Evolutionary conservation across 2,797 vertebrate genomes (phyloP), one percentile per base, ranked within the genome.

Genomic region (Pseudocheirus occidentalis): DNA sequence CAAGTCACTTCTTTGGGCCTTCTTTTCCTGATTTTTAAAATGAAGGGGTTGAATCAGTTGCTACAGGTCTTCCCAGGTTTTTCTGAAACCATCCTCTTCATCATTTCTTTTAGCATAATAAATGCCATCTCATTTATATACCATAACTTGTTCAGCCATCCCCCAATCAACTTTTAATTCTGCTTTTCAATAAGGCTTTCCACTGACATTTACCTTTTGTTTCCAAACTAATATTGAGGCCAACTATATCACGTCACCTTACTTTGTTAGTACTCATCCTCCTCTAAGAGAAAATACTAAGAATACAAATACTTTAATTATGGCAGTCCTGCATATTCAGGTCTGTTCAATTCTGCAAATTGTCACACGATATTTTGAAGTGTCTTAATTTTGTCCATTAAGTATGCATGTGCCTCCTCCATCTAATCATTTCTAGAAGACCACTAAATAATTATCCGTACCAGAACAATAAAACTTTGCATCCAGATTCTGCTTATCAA

Each of bases 131-230:
- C 55, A 55, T 55, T 55, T 55, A 55, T 55, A 55, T 18, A 55
- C 14, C 55, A 55, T 14, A 55, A 55, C 18, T 55, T 55, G 18
- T 55, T 55, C 55, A 55, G 18, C 16, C 55, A 55, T 21, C 55
- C 18, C 55, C 55, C 55, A 55, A 7, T 94, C 95, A 96, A 94
- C 66, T 54, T 92, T 96, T 96, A 27, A 57, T 91, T 97, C 92
- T 97, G 50, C 92, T 92, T 92, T 53, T 95, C 91, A 95, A 31
- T 95, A 90, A 91, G 57, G 55, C 90, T 94, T 94, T 93, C 93
- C 62, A 59, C 93, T 92, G 92, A 92, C 92, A 95, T 13, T 53
- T 90, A 81, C 54, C 95, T 96, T 95, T 54, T 89, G 93, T 95
- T 94, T 54, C 92, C 90, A 95, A 96, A 90, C 81, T 92, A 97